phyloP scores from a whole-genome alignment of 23 tunicate genomes.

The Phallusia fumigata region DNA sequence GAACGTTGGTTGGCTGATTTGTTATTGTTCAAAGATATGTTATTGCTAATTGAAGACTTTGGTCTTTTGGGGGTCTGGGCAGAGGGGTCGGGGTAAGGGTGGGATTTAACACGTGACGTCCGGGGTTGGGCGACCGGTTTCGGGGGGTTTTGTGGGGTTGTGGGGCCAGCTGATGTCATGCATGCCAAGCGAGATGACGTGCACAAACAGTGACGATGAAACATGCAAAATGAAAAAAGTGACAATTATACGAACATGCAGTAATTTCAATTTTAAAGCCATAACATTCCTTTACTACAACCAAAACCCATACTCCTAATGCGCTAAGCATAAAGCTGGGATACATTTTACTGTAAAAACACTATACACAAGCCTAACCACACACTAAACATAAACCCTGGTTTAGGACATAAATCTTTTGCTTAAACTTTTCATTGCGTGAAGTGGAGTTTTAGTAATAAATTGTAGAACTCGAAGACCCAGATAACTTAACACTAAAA shows the following conservation, averaged over 20 bases:
- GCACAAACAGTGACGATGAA: not conserved
- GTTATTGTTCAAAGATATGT: not conserved
- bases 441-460: too few species aligned
- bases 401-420: too few species aligned
- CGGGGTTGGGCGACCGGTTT: not conserved
- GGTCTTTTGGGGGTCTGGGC: not conserved
- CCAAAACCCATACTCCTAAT: too few species aligned
- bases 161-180: not conserved
- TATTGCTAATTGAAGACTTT: not conserved
- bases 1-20: not conserved
- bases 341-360: too few species aligned
- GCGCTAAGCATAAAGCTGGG: too few species aligned
- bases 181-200: constrained; percentile 2
- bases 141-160: constrained; percentile 9
- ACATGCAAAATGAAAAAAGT: constrained; percentile 4
- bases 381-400: too few species aligned
- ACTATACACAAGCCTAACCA: too few species aligned
- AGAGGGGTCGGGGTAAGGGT: not conserved
- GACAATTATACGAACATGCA: not conserved
- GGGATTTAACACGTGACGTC: not conserved
- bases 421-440: too few species aligned
- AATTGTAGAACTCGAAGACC: too few species aligned
- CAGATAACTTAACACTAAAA: too few species aligned
- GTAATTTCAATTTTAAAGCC: not conserved
- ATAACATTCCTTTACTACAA: too few species aligned